These are phyloP conservation scores for Callionymus lyra DNA, from an alignment of 2,113 vertebrate species.

Conservation along the genomic window DNA sequence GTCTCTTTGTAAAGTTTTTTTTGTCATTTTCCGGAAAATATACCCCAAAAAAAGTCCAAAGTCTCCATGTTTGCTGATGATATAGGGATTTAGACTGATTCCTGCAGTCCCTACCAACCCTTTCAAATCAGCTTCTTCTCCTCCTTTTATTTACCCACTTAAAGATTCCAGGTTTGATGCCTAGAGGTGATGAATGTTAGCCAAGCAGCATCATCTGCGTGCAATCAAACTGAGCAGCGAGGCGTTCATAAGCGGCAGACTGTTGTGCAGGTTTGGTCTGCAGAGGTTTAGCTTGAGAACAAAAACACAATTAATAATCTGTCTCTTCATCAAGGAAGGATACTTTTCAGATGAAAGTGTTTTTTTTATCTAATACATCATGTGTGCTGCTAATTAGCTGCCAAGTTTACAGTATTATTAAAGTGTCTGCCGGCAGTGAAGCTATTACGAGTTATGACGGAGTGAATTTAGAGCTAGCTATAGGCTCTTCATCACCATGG, in stretches of 20 bases:
- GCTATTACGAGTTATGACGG: conserved; percentile 22
- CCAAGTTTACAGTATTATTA: conserved; percentile 63
- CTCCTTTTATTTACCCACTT: conserved; percentile 47
- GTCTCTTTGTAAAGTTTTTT: too few species aligned
- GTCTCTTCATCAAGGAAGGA: conserved; percentile 22
- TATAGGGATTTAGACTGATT: too few species aligned
- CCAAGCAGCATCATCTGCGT: conserved; percentile 58
- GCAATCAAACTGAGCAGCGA: conserved; percentile 58
- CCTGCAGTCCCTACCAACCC: too few species aligned
- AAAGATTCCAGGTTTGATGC: conserved; percentile 27
- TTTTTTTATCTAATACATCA: conserved; percentile 66
- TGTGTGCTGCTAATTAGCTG: conserved; percentile 61
- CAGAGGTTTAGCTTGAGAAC: too few species aligned
- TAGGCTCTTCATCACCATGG: too few species aligned
- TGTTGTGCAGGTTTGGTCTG: too few species aligned
- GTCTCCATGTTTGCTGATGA: too few species aligned
- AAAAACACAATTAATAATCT: too few species aligned
- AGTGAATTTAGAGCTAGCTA: conserved; percentile 24
- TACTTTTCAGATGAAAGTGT: conserved; percentile 49
- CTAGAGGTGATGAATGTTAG: conserved; percentile 36
- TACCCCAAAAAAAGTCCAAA: too few species aligned
- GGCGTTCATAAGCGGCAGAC: conserved; percentile 29
- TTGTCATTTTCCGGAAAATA: too few species aligned
- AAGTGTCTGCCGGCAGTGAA: conserved; percentile 51
- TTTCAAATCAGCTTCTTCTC: too few species aligned